Evolutionary conservation across 1,140 invertebrate genomes (phyloP).

Genomic region (Geopemphigus sp.): DNA sequence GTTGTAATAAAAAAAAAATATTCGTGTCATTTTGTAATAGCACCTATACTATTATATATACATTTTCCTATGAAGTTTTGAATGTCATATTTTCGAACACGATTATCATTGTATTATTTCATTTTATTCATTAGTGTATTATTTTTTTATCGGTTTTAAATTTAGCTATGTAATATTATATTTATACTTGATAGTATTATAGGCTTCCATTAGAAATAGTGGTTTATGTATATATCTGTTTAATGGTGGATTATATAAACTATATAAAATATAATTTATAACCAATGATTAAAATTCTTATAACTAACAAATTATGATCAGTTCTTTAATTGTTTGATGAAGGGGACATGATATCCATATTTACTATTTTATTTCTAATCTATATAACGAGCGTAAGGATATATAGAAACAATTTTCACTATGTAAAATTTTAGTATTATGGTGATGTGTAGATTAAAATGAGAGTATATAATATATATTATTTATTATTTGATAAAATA

Average conservation of each 20-base stretch:
- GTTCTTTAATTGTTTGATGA: neutral
- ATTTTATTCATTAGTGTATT: neutral
- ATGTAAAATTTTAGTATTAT: too few species aligned
- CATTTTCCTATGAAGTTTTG: neutral
- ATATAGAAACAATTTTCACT: too few species aligned
- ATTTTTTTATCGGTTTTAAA: too few species aligned
- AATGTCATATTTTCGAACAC: neutral
- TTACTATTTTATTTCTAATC: too few species aligned
- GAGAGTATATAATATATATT: too few species aligned
- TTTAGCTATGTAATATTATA: neutral
- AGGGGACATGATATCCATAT: neutral
- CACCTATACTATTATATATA: neutral
- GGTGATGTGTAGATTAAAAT: too few species aligned
- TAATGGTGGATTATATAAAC: neutral
- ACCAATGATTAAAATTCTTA: neutral
- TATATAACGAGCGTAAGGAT: too few species aligned
- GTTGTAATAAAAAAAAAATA: neutral
- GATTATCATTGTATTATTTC: neutral
- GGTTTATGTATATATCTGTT: neutral
- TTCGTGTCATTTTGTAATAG: neutral
- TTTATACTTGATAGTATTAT: neutral
- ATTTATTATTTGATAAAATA: too few species aligned
- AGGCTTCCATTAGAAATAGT: too few species aligned
- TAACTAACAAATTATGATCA: neutral
- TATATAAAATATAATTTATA: neutral